Conservation (phyloP, 2,797 vertebrate species). For the Thripadectes ignobilis region DNA sequence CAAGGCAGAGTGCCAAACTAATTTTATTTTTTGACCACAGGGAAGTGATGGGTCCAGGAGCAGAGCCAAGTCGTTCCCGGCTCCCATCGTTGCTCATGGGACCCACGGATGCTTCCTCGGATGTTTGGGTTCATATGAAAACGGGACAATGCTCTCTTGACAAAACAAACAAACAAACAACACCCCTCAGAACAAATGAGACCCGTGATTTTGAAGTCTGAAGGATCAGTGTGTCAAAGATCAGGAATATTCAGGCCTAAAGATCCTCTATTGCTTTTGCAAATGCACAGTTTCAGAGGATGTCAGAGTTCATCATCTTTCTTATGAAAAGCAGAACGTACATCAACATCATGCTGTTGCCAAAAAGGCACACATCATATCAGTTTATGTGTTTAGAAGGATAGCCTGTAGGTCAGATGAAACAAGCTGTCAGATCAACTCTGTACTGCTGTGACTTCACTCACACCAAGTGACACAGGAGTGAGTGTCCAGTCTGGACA, state of each 20-base stretch:
- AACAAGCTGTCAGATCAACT: neutral
- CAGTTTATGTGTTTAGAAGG: neutral
- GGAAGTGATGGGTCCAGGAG: neutral
- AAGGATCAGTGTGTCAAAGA: neutral
- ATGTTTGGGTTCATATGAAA: neutral
- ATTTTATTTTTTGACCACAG: neutral
- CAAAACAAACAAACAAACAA: neutral
- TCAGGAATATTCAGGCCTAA: neutral
- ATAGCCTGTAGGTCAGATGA: neutral
- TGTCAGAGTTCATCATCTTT: neutral
- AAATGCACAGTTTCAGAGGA: neutral
- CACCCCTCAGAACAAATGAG: neutral
- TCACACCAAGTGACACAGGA: neutral
- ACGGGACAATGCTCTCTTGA: neutral
- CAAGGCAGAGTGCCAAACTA: neutral
- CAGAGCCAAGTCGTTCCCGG: neutral
- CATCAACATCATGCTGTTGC: neutral
- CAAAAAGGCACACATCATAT: neutral
- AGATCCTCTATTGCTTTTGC: neutral
- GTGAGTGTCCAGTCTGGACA: neutral
- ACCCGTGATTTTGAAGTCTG: neutral
- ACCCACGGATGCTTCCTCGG: neutral
- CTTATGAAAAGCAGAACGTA: neutral
- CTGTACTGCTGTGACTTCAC: neutral
- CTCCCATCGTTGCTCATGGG: accelerated